These are phyloP conservation scores for Drosophila melanosoma DNA, from an alignment of 2,888 invertebrate species.

Conservation along the genomic window DNA sequence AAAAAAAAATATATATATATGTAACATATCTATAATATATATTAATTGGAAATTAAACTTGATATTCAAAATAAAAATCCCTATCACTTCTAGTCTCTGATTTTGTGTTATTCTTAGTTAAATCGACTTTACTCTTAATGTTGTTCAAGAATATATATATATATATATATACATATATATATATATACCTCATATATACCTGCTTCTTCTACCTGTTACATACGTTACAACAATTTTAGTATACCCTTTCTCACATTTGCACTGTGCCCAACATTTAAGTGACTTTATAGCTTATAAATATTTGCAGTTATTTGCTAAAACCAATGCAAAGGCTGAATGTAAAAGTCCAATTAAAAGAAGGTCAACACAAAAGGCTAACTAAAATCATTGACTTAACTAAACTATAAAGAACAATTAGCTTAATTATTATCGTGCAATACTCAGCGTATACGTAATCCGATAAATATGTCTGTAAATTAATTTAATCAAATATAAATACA, in stretches of 20 bases:
- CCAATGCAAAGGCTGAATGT: constrained; percentile 1
- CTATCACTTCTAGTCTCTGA: background rate
- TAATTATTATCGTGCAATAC: background rate
- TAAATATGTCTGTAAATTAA: background rate
- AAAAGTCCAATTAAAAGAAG: background rate
- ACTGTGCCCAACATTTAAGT: constrained; percentile 2
- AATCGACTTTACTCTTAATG: background rate
- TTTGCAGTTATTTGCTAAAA: constrained; percentile 14
- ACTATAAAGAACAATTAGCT: constrained; percentile 6
- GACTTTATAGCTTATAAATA: constrained; percentile 2
- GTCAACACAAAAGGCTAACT: constrained; percentile 3
- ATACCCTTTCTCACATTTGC: background rate
- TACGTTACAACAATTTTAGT: background rate
- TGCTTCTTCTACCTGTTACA: background rate
- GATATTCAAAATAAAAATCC: too few species aligned
- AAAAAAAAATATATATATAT: too few species aligned
- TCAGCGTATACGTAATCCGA: constrained; percentile 39
- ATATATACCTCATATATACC: background rate
- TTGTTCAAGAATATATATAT: background rate
- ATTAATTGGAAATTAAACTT: too few species aligned
- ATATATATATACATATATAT: background rate
- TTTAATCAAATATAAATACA: background rate
- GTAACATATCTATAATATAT: too few species aligned
- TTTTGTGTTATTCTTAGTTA: background rate
- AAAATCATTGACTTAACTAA: constrained; percentile 2